These are phyloP conservation scores for Podarcis lilfordi DNA, from an alignment of 2,797 vertebrate genomes.

Conservation along the genomic window DNA sequence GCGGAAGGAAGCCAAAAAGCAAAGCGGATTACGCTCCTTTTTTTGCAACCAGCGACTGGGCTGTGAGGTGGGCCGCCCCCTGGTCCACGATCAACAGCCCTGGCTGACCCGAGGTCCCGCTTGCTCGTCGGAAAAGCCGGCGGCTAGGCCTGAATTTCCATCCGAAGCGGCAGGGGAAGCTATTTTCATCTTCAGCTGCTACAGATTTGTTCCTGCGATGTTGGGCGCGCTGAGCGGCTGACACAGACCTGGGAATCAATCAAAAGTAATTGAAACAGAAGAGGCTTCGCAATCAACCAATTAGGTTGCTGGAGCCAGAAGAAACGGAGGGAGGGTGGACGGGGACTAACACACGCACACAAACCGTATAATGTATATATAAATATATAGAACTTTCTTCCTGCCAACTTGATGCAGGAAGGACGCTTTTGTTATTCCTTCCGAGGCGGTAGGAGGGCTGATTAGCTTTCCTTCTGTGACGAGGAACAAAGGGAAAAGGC, in stretches of 20 bases:
- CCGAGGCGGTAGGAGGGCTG: constrained; percentile 28
- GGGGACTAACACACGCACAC: constrained; percentile 4
- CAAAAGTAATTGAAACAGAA: constrained; percentile 75
- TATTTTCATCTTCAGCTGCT: constrained; percentile 67
- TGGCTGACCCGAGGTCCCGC: not conserved
- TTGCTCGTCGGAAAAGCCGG: constrained; percentile 30
- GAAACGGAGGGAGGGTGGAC: constrained; percentile 21
- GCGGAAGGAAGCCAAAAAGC: not conserved
- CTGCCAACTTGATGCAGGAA: constrained; percentile 19
- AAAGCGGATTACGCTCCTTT: not conserved
- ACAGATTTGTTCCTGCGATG: constrained; percentile 62
- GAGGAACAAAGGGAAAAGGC: not conserved
- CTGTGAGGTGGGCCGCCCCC: too few relatives aligned
- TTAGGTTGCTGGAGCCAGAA: constrained; percentile 70
- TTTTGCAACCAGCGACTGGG: too few relatives aligned
- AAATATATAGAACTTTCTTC: too few relatives aligned
- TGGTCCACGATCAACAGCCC: not conserved
- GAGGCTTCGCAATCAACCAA: constrained; percentile 71
- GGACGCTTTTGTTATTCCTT: rapidly evolving
- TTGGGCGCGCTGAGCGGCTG: constrained; percentile 57
- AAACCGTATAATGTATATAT: not conserved
- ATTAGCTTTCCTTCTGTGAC: constrained; percentile 20
- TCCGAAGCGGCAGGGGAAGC: constrained; percentile 49
- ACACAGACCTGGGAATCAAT: constrained; percentile 71
- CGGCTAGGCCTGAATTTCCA: constrained; percentile 52